Base-by-base conservation (phyloP, 2,113 vertebrate species). In the Gorsachius goisagi region DNA sequence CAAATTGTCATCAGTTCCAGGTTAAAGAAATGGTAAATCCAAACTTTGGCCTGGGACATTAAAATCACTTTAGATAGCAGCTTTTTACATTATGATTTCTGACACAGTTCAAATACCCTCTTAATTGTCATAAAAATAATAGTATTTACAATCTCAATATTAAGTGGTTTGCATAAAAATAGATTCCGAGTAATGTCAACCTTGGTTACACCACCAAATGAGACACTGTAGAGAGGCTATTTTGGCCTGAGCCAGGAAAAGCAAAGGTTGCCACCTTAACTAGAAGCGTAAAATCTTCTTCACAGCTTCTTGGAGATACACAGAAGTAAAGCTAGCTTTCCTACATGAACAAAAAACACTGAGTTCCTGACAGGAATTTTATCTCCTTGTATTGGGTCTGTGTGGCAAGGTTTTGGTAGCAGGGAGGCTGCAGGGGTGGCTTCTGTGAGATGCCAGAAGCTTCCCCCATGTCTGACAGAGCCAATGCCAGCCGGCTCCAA, bases 321-420 rank as follows among this genome's bases (percentile, higher is more conserved):
- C 14, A 78, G 56, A 67, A 93, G 17, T 22, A 73, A 23, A 72
- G 10, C 11, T 49, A 44, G n/a, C 21, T 74, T 77, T 53, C 47
- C 68, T 47, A 50, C 50, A 44, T 53, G 45, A 94, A 95, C 1
- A 35, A 4, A 96, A 96, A 91, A 90, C 89, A 77, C 63, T 13
- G 33, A 95, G 52, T 58, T 93, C 37, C n/a, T 96, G 96, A 97
- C 80, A 78, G 82, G 68, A 97, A 62, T 96, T 97, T 97, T 97
- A 96, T 96, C 76, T 96, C 77, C 49, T 18, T 47, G 27, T 26
- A 47, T 32, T 21, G 8, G 10, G 8, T 37, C 74, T 47, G 12
- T 1, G 3, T 26, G 26, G 12, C 33, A 45, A 63, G 2, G 21
- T 26, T 71, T 62, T 44, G 7, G 30, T 32, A 60, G 37, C 0